Base-by-base conservation (phyloP, 2,888 invertebrate genomes). In the Cordylochernes scorpioides region DNA sequence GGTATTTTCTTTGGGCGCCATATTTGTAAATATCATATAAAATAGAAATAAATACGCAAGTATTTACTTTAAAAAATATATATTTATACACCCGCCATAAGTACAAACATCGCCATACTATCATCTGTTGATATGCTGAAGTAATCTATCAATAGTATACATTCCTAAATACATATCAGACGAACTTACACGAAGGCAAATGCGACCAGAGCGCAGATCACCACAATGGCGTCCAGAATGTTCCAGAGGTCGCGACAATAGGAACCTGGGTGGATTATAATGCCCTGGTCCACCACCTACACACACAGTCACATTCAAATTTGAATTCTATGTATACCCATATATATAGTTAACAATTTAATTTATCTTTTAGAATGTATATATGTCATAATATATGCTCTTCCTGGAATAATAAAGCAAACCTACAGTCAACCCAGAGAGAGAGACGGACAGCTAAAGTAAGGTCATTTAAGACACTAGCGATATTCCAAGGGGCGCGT, bases 241-340 rank as follows among this genome's bases (percentile, higher is more conserved):
- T 65, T 66, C 65, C 65, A 65, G 40, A 62, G 51, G 47, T 66
- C 65, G 42, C 65, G 54, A 46, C 61, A 62, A 49, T 65, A 66
- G 16, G 63, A 55, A 29, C 63, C 63, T 17, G 61, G 63, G 48
- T 65, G 65, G 31, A 64, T 68, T 51, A 97, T 68, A 47, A 97
- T 68, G 47, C 97, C 97, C 57, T 88, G 67, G 46, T 63, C 62
- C 27, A 62, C 50, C 30, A 38, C 35, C 38, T 38, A 14, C 14
- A 29, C 4, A 29, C 2, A 3, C 9, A 25, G 18, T 27, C 18
- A 13, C 10, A 24, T 7, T 8, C 10, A 24, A 24, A 8, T 10
- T 9, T 19, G 8, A 19, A 9, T 19, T 19, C 8, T 9, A 9
- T 19, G 8, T 19, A 19, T 19, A 9, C 19, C 8, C 8, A 19